Percentiles rank a stretch among this genome's conserved stretches.
These are phyloP conservation scores for Butorides virescens DNA, from an alignment of 2,113 vertebrate genomes.

Conservation along the genomic window DNA sequence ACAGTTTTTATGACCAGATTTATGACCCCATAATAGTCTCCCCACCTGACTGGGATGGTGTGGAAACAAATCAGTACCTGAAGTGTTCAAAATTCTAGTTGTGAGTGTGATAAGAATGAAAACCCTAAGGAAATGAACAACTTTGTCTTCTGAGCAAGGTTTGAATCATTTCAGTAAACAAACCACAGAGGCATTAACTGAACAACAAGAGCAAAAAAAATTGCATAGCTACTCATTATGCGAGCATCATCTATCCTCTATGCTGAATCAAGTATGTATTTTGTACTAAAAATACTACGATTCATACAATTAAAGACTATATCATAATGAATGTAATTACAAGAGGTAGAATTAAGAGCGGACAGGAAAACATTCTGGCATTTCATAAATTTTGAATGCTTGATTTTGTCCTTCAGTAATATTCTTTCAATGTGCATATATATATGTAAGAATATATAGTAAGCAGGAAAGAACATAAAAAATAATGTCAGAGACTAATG, in stretches of 20 bases:
- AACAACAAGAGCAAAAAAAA: background rate
- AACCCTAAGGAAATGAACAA: background rate
- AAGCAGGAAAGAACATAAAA: background rate
- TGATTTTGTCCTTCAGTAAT: background rate
- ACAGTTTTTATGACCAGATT: background rate
- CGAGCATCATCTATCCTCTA: background rate
- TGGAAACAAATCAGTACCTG: background rate
- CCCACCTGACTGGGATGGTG: background rate
- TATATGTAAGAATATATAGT: background rate
- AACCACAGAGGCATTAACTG: background rate
- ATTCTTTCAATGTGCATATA: background rate
- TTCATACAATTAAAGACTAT: background rate
- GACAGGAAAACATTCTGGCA: background rate
- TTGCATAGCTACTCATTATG: background rate
- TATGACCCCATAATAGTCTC: background rate
- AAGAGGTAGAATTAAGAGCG: background rate
- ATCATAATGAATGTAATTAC: background rate
- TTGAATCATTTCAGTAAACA: slow-evolving; percentile 16
- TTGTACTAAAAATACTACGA: slow-evolving; percentile 26
- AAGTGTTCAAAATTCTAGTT: background rate
- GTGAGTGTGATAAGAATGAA: background rate
- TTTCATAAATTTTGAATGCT: background rate
- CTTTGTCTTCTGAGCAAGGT: background rate
- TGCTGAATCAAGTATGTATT: background rate
- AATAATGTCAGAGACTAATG: background rate